Conservation (phyloP, 2,888 invertebrate species). For the Cataglyphis rosenhaueri region DNA sequence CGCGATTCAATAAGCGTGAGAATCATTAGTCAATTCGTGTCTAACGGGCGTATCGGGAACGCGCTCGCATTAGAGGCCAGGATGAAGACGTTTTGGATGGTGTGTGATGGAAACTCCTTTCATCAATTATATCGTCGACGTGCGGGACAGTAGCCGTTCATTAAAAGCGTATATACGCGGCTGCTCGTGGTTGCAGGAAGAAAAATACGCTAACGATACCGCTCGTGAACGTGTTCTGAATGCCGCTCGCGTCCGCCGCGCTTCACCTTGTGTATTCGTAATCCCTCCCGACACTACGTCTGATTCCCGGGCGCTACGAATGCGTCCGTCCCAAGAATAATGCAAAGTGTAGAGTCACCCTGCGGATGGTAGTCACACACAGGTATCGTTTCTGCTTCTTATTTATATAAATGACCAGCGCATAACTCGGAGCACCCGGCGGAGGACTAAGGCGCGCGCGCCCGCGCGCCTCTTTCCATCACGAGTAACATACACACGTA, state of each 20-base stretch:
- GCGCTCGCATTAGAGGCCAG: slow-evolving; percentile 40
- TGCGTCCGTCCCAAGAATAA: slow-evolving; percentile 77
- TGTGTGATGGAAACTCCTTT: slow-evolving; percentile 74
- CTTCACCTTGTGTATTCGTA: slow-evolving; percentile 71
- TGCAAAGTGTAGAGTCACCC: slow-evolving; percentile 84
- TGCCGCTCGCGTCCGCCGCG: slow-evolving; percentile 65
- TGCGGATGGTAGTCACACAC: slow-evolving; percentile 80
- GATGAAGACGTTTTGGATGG: slow-evolving; percentile 71
- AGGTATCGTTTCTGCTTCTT: slow-evolving; percentile 85
- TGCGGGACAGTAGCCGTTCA: slow-evolving; percentile 80
- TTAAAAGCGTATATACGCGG: slow-evolving; percentile 79
- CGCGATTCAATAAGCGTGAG: slow-evolving; percentile 37
- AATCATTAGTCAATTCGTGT: slow-evolving; percentile 60
- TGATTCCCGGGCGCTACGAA: slow-evolving; percentile 69
- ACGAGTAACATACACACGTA: slow-evolving; percentile 46
- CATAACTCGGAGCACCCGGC: slow-evolving; percentile 78
- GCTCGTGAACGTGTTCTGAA: slow-evolving; percentile 77
- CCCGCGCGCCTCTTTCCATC: slow-evolving; percentile 60
- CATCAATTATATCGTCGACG: slow-evolving; percentile 73
- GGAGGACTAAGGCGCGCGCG: slow-evolving; percentile 65
- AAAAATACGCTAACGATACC: slow-evolving; percentile 83
- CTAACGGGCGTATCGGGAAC: slow-evolving; percentile 57
- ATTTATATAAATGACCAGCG: slow-evolving; percentile 86
- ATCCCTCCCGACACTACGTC: slow-evolving; percentile 66
- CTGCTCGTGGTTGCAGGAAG: slow-evolving; percentile 73